A percentile compares a stretch with the other conserved stretches of the same genome.
These are phyloP conservation scores for Lypha dubia DNA, from an alignment of 2,888 invertebrate genomes.

Conservation along the genomic window DNA sequence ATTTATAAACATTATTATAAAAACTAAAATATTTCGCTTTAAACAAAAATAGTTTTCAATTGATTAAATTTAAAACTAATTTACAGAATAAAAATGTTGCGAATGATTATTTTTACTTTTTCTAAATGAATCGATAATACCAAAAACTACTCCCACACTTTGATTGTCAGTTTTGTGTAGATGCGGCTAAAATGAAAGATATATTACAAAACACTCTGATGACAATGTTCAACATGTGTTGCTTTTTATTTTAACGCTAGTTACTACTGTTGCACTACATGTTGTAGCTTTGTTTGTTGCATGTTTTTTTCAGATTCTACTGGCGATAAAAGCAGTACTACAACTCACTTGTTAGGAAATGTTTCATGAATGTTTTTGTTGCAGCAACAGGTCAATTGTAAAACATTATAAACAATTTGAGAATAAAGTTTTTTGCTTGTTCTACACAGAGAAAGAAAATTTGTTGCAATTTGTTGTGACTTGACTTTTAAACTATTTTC, in stretches of 20 bases:
- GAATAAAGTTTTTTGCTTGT: constrained; percentile 19
- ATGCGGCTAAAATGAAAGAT: constrained; percentile 37
- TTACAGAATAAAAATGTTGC: too few species aligned
- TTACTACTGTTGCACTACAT: constrained; percentile 29
- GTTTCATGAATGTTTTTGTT: constrained; percentile 27
- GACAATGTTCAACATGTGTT: constrained; percentile 64
- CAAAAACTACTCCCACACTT: constrained; percentile 60
- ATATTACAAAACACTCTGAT: constrained; percentile 49
- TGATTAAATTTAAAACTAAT: too few species aligned
- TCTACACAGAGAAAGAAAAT: constrained; percentile 11
- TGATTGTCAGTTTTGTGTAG: constrained; percentile 8
- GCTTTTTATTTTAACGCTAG: constrained; percentile 1
- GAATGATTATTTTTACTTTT: too few species aligned
- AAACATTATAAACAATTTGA: constrained; percentile 19
- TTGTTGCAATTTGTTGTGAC: neutral
- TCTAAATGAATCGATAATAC: neutral
- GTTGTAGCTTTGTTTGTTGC: constrained; percentile 28
- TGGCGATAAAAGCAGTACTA: constrained; percentile 41
- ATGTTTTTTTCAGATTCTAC: constrained; percentile 16
- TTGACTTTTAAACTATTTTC: neutral
- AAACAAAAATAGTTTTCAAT: too few species aligned
- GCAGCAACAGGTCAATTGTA: constrained; percentile 58
- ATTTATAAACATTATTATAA: too few species aligned
- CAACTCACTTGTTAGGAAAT: constrained; percentile 26
- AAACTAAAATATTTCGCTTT: too few species aligned